Evolutionary conservation across 2,113 vertebrate species (phyloP).

Genomic region (Eurypyga helias): DNA sequence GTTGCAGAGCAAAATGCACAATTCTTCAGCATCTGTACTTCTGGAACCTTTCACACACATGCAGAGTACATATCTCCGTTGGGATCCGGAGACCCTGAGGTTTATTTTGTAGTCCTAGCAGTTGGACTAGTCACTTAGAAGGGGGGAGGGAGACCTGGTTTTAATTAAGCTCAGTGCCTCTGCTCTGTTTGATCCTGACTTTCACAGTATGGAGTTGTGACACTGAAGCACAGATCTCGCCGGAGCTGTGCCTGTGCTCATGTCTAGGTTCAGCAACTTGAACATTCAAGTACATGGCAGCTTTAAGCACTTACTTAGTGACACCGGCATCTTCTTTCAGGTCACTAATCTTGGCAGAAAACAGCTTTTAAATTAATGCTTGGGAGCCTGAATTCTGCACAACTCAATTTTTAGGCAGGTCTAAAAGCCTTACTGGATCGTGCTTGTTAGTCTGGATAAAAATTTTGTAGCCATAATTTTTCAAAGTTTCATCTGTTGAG

Average conservation of each 20-base stretch:
- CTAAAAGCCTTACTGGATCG: neutral
- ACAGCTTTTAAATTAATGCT: neutral
- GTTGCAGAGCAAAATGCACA: neutral
- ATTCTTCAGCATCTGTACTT: neutral
- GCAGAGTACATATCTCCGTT: neutral
- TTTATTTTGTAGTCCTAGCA: neutral
- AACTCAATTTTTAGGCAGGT: neutral
- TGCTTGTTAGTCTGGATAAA: neutral
- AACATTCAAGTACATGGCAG: neutral
- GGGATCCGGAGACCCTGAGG: neutral
- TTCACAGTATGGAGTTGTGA: neutral
- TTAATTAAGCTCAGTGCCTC: neutral
- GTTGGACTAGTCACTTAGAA: neutral
- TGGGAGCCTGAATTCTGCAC: neutral
- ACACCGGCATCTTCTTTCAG: neutral
- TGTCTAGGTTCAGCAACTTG: neutral
- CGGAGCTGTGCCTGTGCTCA: no score
- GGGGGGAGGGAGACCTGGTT: neutral
- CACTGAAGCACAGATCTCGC: neutral
- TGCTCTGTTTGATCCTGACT: neutral
- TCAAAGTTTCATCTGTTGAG: neutral
- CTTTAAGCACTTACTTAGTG: neutral
- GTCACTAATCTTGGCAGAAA: neutral
- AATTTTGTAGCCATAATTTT: neutral
- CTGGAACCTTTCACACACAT: neutral